Conservation (phyloP, 1,140 invertebrate species). For the Agrilus planipennis region DNA sequence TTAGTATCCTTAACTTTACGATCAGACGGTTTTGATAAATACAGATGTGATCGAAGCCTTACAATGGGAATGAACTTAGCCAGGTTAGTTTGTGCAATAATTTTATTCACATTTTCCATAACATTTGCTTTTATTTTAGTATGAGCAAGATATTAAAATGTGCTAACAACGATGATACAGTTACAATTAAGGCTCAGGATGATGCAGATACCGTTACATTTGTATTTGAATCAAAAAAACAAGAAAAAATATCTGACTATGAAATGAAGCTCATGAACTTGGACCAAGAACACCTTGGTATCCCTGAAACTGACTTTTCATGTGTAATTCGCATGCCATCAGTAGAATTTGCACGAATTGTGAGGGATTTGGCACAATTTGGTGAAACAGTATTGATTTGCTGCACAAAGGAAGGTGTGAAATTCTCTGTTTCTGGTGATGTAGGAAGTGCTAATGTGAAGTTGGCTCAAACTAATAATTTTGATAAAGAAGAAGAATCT, state of each 20-base stretch:
- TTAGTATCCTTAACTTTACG: constrained; percentile 87
- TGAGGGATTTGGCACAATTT: constrained; percentile 92
- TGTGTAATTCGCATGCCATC: constrained; percentile 96
- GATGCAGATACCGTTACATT: constrained; percentile 95
- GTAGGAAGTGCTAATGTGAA: constrained; percentile 91
- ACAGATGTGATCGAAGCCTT: constrained; percentile 93
- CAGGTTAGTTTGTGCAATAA: constrained; percentile 48
- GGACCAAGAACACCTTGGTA: constrained; percentile 96
- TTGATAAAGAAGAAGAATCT: constrained; percentile 91
- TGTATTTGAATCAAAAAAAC: constrained; percentile 89
- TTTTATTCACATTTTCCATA: not conserved
- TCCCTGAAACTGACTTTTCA: constrained; percentile 96
- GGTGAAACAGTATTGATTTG: constrained; percentile 93
- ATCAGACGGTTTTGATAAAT: constrained; percentile 97
- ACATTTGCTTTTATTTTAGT: constrained; percentile 41
- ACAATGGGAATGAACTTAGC: constrained; percentile 95
- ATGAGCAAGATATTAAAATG: constrained; percentile 97
- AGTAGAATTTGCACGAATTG: constrained; percentile 89
- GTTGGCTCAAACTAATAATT: constrained; percentile 81
- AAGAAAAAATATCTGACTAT: constrained; percentile 93
- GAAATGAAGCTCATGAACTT: constrained; percentile 99
- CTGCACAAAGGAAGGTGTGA: constrained; percentile 88
- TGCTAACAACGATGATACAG: constrained; percentile 86
- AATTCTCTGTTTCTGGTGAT: constrained; percentile 93
- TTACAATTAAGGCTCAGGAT: constrained; percentile 93